A percentile compares a stretch with the other conserved stretches of the same genome.
These are phyloP conservation scores for Sphyrna mokarran DNA, from an alignment of 2,113 vertebrate species.

Conservation along the genomic window DNA sequence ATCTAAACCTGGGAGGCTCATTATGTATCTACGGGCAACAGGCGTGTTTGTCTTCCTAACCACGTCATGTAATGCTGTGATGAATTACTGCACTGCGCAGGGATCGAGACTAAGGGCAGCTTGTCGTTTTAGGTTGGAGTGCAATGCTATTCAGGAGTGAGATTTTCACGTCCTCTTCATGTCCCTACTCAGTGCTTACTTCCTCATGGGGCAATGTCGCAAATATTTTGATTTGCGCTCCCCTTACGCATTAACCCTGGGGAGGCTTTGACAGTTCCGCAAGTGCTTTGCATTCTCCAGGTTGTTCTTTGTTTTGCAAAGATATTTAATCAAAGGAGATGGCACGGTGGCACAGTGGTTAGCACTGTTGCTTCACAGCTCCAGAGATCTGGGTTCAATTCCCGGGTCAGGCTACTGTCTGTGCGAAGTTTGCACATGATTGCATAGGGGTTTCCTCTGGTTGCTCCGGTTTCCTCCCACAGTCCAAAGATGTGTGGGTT, in stretches of 20 bases:
- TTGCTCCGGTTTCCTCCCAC: no score
- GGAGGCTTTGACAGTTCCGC: neutral
- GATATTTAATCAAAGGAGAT: neutral
- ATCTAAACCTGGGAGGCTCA: neutral
- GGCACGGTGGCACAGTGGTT: no score
- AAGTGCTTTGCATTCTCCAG: neutral
- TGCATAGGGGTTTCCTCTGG: no score
- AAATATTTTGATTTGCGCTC: neutral
- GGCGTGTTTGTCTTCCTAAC: neutral
- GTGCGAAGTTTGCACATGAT: no score
- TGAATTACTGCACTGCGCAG: neutral
- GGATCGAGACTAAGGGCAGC: neutral
- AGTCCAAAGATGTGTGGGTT: no score
- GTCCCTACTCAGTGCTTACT: neutral
- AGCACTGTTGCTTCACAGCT: no score
- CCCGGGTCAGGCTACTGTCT: no score
- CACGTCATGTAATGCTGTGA: neutral
- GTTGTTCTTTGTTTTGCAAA: neutral
- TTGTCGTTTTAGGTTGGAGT: neutral
- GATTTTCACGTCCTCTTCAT: neutral
- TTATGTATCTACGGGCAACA: neutral
- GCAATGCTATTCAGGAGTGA: neutral
- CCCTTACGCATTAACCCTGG: neutral
- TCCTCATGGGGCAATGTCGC: neutral
- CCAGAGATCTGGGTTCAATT: no score